Evolutionary conservation across 2,888 invertebrate species (phyloP).

Genomic region (Drosophila parthenogenetica): DNA sequence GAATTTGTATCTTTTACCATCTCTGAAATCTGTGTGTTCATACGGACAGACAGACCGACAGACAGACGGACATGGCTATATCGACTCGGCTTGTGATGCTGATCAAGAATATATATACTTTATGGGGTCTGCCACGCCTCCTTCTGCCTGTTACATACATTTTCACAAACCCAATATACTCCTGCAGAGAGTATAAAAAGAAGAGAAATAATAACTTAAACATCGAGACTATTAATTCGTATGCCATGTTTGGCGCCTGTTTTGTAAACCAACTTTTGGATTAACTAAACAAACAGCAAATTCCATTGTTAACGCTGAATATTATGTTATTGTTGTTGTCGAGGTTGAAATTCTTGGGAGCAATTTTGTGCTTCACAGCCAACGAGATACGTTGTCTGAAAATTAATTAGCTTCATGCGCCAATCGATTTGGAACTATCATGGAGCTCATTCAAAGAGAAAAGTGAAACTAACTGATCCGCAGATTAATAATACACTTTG

Average conservation of each 20-base stretch:
- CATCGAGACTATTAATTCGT: constrained; percentile 67
- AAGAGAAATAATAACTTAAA: constrained; percentile 42
- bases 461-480: constrained; percentile 29
- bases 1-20: too few species aligned
- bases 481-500: neutral
- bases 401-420: constrained; percentile 53
- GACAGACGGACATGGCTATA: too few species aligned
- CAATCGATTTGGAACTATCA: constrained; percentile 12
- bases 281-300: constrained; percentile 66
- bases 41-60: too few species aligned
- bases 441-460: neutral
- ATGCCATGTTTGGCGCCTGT: constrained; percentile 74
- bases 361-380: constrained; percentile 36
- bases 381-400: constrained; percentile 44
- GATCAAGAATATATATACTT: too few species aligned
- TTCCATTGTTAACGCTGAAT: constrained; percentile 35
- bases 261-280: constrained; percentile 70
- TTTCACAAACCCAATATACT: too few species aligned
- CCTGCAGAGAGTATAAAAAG: too few species aligned
- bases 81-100: too few species aligned
- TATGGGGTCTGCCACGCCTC: too few species aligned
- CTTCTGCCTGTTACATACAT: too few species aligned
- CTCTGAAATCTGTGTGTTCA: too few species aligned
- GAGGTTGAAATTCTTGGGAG: constrained; percentile 38
- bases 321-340: constrained; percentile 9